Evolutionary conservation across 2,113 vertebrate genomes (phyloP).

Genomic region (Ahaetulla prasina): DNA sequence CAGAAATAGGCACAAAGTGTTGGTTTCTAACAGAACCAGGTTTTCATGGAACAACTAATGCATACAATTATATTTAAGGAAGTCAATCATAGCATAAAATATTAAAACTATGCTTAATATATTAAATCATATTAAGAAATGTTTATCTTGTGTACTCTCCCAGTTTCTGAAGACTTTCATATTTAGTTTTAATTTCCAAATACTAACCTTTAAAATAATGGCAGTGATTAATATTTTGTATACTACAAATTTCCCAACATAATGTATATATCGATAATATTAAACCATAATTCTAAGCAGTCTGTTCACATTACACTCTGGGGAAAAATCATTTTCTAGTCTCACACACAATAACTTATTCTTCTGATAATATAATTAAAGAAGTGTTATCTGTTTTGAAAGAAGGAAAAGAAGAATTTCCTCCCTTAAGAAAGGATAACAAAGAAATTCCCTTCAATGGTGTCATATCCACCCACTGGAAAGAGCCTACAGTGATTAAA

Average conservation of each 20-base stretch:
- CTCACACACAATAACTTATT: not conserved
- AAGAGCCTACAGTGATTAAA: not conserved
- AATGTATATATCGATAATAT: slow-evolving; percentile 7
- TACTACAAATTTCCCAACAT: slow-evolving; percentile 26
- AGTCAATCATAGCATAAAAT: not conserved
- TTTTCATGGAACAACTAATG: not conserved
- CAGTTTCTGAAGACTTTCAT: not conserved
- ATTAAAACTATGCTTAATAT: not conserved
- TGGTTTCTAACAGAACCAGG: not conserved
- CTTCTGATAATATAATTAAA: not conserved
- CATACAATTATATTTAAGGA: not conserved
- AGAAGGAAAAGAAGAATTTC: slow-evolving; percentile 8
- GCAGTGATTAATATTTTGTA: slow-evolving; percentile 8
- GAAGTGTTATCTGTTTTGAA: slow-evolving; percentile 4
- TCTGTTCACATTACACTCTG: slow-evolving; percentile 13
- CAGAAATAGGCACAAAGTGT: too few species aligned
- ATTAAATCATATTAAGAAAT: not conserved
- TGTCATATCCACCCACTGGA: slow-evolving; percentile 33
- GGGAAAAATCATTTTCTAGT: not conserved
- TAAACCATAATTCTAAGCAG: not conserved
- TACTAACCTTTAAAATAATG: slow-evolving; percentile 7
- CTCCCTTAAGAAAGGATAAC: slow-evolving; percentile 8
- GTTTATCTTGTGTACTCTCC: not conserved
- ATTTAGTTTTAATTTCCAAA: slow-evolving; percentile 19
- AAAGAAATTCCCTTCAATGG: slow-evolving; percentile 12